Base-by-base conservation (phyloP, 1,140 invertebrate species). In the Tetragonula clypearis region DNA sequence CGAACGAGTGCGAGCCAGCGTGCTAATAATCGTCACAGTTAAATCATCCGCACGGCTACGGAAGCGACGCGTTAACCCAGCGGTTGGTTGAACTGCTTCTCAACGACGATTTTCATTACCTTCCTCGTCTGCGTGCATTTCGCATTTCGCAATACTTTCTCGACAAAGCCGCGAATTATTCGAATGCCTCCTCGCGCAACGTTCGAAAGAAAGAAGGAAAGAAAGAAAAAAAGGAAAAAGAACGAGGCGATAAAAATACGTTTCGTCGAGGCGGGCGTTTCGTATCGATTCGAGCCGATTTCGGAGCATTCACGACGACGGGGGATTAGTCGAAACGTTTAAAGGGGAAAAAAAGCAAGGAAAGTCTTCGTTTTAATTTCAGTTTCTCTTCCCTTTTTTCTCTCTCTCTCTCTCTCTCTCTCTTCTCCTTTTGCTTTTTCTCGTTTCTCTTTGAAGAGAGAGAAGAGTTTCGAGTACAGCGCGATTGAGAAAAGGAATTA, bases 1-100 rank as follows among this genome's bases (percentile, higher is more conserved):
- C 35, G 79, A 79, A 71, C 85, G 58, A 76, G 11, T 65, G 56
- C 71, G 53, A 35, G 26, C 11, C 26, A 55, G 41, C 30, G 60
- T 55, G 85, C 80, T 87, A 87, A 88, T 87, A 87, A 87, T 87
- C 77, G 73, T 68, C 56, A 21, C 41, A 21, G 73, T 76, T 81
- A 80, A 81, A 82, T 78, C 79, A 85, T 79, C 49, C 75, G 30
- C 60, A 41, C 68, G 77, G 74, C 65, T 77, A 82, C 87, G 77
- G 56, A 41, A 69, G 56, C 58, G 60, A 68, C 79, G 85, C 87
- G 87, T 88, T 88, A 82, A 82, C 82, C 78, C 82, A 78, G 71
- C 55, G 65, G 65, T 73, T 58, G 76, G 84, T 82, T 85, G 17
- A 75, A 87, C 81, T 79, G 75, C 30, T 30, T 56, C 49, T 11